Base-by-base conservation (phyloP, 1,140 invertebrate species). In the Sinella curviseta region DNA sequence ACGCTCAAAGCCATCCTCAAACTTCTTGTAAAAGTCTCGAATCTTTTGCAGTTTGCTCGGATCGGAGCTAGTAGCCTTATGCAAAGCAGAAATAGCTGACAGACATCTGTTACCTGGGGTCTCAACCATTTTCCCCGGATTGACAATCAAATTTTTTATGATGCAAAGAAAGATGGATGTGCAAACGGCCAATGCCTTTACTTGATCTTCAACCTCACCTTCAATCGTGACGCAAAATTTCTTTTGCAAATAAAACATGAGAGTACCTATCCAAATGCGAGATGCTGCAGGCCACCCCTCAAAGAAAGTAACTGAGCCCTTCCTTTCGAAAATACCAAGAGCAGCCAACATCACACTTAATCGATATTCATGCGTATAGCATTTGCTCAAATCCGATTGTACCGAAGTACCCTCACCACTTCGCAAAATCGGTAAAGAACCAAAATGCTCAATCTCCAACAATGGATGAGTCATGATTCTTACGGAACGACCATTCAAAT, bases 211-310 rank as follows among this genome's bases (percentile, higher is more conserved):
- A 26, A 34, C 54, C 26, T 30, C n/a, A 36, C 12, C 31, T 3
- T 39, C 1, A 39, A n/a, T 17, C 28, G 24, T 24, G 1, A 16
- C 17, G 12, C 14, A 76, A 57, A 36, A 8, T 57, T 76, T 79
- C 48, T 48, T 3, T 48, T 75, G 36, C 3, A 36, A 2, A 26
- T 24, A 75, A 36, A 76, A 77, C 2, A 77, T 4, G 1, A 80
- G 26, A 39, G 28, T 14, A 1, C 34, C 57, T 12, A 77, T 34
- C 57, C 74, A 65, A 34, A 67, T 60, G 26, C 31, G 55, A 33
- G 28, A 34, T 1, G 78, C n/a, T 17, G 35, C 2, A 14, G 78
- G 78, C 78, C 78, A 80, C 20, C 60, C 3, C 20, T 67, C 3
- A 26, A 48, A n/a, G 36, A 77, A 79, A 3, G 48, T n/a, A 74